Percentiles rank a stretch among this genome's conserved stretches.
These are phyloP conservation scores for Macheiramphus alcinus DNA, from an alignment of 2,113 vertebrate species.

Conservation along the genomic window DNA sequence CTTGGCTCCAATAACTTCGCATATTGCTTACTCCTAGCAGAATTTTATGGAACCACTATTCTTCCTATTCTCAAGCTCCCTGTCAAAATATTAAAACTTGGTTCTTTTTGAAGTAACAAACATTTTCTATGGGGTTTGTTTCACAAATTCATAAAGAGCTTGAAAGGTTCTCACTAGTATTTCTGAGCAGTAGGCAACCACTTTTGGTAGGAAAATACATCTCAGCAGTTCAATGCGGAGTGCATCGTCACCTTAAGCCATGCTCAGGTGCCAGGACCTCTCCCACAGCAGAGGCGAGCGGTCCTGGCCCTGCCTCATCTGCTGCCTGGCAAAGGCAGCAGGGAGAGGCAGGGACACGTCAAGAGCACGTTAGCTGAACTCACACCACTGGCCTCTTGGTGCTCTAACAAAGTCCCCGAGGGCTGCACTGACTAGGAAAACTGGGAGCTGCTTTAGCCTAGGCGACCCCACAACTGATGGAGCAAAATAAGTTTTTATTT, in stretches of 20 bases:
- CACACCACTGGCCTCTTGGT: background rate
- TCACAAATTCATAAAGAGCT: background rate
- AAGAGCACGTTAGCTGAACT: background rate
- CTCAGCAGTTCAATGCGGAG: background rate
- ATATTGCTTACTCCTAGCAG: background rate
- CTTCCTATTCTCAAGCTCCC: background rate
- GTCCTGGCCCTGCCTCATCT: background rate
- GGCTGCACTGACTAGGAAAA: background rate
- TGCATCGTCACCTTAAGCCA: accelerated
- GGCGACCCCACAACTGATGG: background rate
- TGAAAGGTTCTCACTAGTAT: background rate
- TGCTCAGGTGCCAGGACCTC: background rate
- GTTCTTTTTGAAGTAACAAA: background rate
- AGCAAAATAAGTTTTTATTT: background rate
- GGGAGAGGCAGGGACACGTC: background rate
- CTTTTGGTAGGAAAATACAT: background rate
- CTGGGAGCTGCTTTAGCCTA: background rate
- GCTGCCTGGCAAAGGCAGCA: background rate
- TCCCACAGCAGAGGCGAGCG: accelerated
- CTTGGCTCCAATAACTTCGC: background rate
- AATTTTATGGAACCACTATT: background rate
- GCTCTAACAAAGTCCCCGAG: background rate
- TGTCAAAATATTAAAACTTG: background rate
- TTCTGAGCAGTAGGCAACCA: background rate
- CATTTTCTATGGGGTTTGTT: background rate